phyloP scores from a whole-genome alignment of 2,888 invertebrate species.

The Mellilla xanthometata region DNA sequence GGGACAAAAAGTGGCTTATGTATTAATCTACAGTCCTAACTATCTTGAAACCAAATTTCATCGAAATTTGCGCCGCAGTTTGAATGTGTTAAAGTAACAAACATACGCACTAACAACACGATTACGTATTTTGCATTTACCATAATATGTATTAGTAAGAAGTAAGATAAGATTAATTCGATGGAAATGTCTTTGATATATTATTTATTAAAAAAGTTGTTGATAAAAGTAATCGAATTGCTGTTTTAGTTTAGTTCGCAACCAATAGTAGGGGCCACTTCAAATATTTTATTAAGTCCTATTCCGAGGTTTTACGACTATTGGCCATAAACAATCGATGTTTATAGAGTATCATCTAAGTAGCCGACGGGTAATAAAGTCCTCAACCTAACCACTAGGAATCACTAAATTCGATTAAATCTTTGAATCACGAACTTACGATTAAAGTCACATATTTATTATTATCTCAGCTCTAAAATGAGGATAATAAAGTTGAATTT shows the following conservation, averaged over 20 bases:
- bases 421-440: not conserved
- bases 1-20: too few relatives aligned
- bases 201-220: too few relatives aligned
- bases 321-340: conserved; percentile 43
- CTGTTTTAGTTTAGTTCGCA: not conserved
- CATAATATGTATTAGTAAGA: too few relatives aligned
- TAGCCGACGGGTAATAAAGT: conserved; percentile 37
- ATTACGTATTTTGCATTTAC: too few relatives aligned
- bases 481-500: conserved; percentile 1
- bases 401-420: conserved; percentile 38
- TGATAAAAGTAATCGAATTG: too few relatives aligned
- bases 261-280: conserved; percentile 18
- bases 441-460: not conserved
- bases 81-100: too few relatives aligned
- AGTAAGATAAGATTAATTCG: too few relatives aligned
- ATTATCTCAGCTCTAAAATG: not conserved
- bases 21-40: too few relatives aligned
- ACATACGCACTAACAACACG: too few relatives aligned
- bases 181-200: too few relatives aligned
- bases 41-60: too few relatives aligned
- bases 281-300: conserved; percentile 23
- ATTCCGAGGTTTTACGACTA: conserved; percentile 41
- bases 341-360: conserved; percentile 41
- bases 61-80: too few relatives aligned
- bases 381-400: conserved; percentile 29